Base-by-base conservation (phyloP, 2,113 vertebrate genomes). In the Planiliza haematocheilus region DNA sequence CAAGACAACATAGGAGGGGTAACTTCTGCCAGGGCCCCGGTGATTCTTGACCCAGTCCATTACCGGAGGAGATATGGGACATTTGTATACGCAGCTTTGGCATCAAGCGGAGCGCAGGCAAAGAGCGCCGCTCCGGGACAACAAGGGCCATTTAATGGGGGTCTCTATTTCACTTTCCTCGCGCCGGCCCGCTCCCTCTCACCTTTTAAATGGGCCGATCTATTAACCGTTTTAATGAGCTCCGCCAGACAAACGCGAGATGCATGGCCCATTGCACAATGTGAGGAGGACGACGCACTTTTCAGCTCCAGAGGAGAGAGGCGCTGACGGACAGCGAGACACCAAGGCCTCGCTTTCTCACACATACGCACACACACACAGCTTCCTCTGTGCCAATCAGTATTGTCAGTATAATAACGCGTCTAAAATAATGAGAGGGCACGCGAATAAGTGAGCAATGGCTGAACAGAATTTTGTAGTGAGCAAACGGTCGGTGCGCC, bases 191-290 rank as follows among this genome's bases (percentile, higher is more conserved):
- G 88, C 86, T 88, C 82, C 87, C 89, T 91, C 89, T 93, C 93
- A 95, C 93, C 91, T 94, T 93, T 85, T 91, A 93, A 91, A 93
- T 91, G 93, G 86, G 77, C 92, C 93, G 90, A 94, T 95, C 94
- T 93, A 95, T 96, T 95, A 95, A 95, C 91, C 90, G 93, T 80
- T 88, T 94, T 95, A 93, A 94, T 66, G 79, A 95, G 91, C 91
- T 89, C 88, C 82, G 86, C 81, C 93, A 88, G 91, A 88, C 85
- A 64, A 93, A 92, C 89, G 91, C 80, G 84, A 58, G 65, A 89
- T 70, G 84, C 85, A 79, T 48, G 77, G 88, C 84, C 91, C 94
- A 94, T 93, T 94, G 91, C 92, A 91, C 66, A 77, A 90, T 79
- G 91, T 84, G 85, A 57, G 73, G 77, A 77, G 67, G 58, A 80